Evolutionary conservation across 1,140 invertebrate species (phyloP).

Genomic region (Heliconius eleuchia): DNA sequence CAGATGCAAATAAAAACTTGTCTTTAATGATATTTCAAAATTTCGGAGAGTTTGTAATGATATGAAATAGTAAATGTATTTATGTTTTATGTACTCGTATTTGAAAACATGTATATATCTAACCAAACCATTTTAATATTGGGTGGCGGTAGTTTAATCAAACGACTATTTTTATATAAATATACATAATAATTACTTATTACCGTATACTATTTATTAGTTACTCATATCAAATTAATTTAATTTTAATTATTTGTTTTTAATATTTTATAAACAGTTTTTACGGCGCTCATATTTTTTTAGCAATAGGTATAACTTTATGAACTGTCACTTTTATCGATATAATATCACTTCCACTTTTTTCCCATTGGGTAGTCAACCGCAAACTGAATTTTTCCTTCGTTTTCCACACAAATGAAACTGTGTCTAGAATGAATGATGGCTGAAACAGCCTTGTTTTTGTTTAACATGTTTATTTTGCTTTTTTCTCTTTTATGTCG

Average conservation of each 20-base stretch:
- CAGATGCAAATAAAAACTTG: background rate
- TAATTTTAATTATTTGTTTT: background rate
- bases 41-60: background rate
- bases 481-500: slow-evolving; percentile 28
- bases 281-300: background rate
- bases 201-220: background rate
- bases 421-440: slow-evolving; percentile 30
- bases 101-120: background rate
- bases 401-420: slow-evolving; percentile 31
- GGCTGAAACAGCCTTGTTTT: slow-evolving; percentile 33
- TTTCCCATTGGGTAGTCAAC: slow-evolving; percentile 22
- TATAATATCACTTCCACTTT: slow-evolving; percentile 26
- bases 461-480: slow-evolving; percentile 30
- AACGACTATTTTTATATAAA: background rate
- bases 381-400: slow-evolving; percentile 23
- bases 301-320: background rate
- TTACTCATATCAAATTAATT: background rate
- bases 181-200: background rate
- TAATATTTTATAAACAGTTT: background rate
- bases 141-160: background rate
- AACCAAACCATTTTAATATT: background rate
- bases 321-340: background rate
- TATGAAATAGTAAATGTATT: background rate
- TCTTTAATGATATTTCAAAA: background rate
- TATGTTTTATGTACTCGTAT: background rate